Conservation (phyloP, 2,888 invertebrate genomes). For the Eumerus sabulonum region DNA sequence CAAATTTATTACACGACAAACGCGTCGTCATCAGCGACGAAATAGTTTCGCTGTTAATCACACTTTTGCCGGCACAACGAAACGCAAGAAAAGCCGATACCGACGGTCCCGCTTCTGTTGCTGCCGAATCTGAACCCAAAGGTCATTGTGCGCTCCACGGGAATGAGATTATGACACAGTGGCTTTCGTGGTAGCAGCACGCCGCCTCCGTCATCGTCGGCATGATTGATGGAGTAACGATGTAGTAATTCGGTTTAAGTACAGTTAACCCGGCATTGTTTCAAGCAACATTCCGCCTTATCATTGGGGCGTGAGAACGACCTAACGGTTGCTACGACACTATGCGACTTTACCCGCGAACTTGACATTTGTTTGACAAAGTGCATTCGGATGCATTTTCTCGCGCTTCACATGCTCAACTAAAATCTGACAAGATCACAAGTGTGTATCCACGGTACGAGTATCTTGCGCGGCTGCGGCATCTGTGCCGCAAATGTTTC, state of each 20-base stretch:
- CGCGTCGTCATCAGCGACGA: neutral
- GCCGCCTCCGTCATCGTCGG: neutral
- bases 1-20: constrained; percentile 17
- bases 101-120: too few relatives aligned
- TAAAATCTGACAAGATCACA: constrained; percentile 41
- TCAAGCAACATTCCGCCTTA: neutral
- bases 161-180: neutral
- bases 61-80: constrained; percentile 44
- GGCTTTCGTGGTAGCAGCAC: neutral
- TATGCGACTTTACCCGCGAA: constrained; percentile 3
- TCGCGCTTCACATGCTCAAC: constrained; percentile 40
- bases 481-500: constrained; percentile 59
- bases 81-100: neutral
- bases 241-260: constrained; percentile 1
- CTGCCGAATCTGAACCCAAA: constrained; percentile 36
- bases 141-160: constrained; percentile 50
- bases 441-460: neutral
- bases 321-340: constrained; percentile 4
- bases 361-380: constrained; percentile 32
- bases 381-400: too few relatives aligned
- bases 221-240: constrained; percentile 33
- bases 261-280: neutral
- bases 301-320: constrained; percentile 32
- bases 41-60: constrained; percentile 58
- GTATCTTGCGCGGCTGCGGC: constrained; percentile 3